Base-by-base conservation (phyloP, 2,888 invertebrate species). In the Axea sp. region DNA sequence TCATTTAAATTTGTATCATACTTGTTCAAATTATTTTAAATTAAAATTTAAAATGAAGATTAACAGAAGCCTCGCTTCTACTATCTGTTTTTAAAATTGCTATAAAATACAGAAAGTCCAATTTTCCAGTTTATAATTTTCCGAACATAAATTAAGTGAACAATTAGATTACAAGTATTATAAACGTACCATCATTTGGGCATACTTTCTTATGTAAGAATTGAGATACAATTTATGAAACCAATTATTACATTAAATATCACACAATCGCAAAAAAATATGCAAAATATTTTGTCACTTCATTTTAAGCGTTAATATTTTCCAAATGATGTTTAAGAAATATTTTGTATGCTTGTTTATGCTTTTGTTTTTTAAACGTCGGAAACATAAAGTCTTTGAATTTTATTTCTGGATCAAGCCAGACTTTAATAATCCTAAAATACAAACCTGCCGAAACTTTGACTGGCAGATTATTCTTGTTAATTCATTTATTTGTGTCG, bases 341-440 rank as follows among this genome's bases (percentile, higher is more conserved):
- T 19, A 31, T 39, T 26, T 30, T 11, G 8, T 39, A 47, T 22
- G 5, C 15, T 11, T 19, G 9, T 31, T 26, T n/a, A 26, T 43
- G n/a, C 3, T 9, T 45, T 17, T 17, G 8, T 11, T 55, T 68
- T 49, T 65, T 39, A 65, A 59, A 41, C 51, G 9, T 26, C 37
- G n/a, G 35, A 69, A 69, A 30, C 43, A 43, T 59, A 51, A 22
- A 51, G 47, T 33, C 7, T 39, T 49, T 6, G 24, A 43, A 51
- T 60, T 69, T 59, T 69, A 69, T 69, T 68, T 68, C 41, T 68
- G 43, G 68, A 68, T 37, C 68, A 51, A 30, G 37, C 33, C 28
- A 30, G 19, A 51, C 47, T 51, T 68, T 24, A 41, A 57, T 39
- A 67, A 49, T 47, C 47, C 33, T 9, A 59, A 68, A 67, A 59